phyloP scores from a whole-genome alignment of 2,113 vertebrate genomes.

The Pachycephala philippinensis region DNA sequence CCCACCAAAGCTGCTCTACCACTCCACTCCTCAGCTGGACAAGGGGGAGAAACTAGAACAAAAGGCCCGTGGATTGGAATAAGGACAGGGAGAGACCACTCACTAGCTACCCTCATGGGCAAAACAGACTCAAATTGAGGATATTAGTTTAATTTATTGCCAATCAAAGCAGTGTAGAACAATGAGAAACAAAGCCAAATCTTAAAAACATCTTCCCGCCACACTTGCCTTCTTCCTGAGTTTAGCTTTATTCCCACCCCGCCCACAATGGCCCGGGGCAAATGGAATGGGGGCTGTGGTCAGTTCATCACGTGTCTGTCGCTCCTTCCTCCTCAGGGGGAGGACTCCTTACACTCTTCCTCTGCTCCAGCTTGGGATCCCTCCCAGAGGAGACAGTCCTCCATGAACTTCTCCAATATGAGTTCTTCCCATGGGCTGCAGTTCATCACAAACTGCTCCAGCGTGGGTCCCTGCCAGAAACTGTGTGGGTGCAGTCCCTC shows the following conservation, averaged over 20 bases:
- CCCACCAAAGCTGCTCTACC: background rate
- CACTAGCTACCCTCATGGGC: background rate
- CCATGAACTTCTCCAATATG: background rate
- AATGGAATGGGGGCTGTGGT: rapidly evolving
- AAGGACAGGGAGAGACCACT: background rate
- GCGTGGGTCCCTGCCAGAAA: background rate
- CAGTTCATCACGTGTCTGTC: background rate
- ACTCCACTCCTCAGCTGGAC: background rate
- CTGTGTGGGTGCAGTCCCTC: background rate
- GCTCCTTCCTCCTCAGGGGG: background rate
- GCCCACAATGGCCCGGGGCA: rapidly evolving
- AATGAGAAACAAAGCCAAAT: background rate
- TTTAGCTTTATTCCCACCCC: background rate
- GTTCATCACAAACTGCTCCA: background rate
- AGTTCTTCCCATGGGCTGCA: background rate
- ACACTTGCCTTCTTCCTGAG: background rate
- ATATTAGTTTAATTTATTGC: background rate
- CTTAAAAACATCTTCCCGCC: background rate
- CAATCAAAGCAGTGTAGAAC: background rate
- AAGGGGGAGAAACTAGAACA: background rate
- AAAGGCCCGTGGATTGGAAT: background rate
- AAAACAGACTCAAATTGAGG: background rate
- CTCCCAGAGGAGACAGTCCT: background rate
- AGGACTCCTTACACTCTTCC: background rate
- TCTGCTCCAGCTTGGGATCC: background rate